Evolutionary conservation across 1,140 invertebrate genomes (phyloP), one percentile per base, ranked within the genome.

Genomic region (Conopomorpha cramerella): DNA sequence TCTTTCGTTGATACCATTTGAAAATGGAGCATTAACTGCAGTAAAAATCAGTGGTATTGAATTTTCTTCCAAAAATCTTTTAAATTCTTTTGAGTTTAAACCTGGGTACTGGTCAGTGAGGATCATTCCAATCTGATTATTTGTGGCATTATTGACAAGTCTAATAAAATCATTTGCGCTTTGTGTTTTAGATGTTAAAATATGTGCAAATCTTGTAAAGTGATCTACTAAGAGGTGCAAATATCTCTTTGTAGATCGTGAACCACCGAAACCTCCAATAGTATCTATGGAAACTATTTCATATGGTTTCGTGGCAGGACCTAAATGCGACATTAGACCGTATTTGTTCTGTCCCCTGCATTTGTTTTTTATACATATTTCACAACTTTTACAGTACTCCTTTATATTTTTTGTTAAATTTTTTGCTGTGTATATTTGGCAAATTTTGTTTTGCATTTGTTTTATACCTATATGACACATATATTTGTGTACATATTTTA

Each of bases 121-220:
- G 3, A 45, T n/a, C 23, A 55, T 46, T 3, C 32, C 44, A 35
- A 68, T 65, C 8, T 51, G 8, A 19, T 41, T 18, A 27, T 41
- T 29, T 28, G 32, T 12, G 18, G 26, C 30, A 18, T 55, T 51
- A 26, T 47, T 36, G 2, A 57, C n/a, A 30, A 70, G 32, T 49
- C 63, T 64, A 3, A 73, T 55, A 30, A 68, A 71, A 36, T 63
- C 63, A 26, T 39, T 46, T 16, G 55, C 37, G 27, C 30, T 51
- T 47, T 68, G 62, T 1, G 39, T 55, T 48, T 53, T 63, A 27
- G 58, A 70, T 26, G 56, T 62, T n/a, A 42, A 34, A 37, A n/a
- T 39, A 36, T 38, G 38, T 15, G 38, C 39, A 33, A n/a, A 28
- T 36, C 12, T 23, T 30, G n/a, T n/a, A n/a, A n/a, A n/a, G n/a